Base-by-base conservation (phyloP, 2,888 invertebrate genomes). In the Malthinus flaveolus region DNA sequence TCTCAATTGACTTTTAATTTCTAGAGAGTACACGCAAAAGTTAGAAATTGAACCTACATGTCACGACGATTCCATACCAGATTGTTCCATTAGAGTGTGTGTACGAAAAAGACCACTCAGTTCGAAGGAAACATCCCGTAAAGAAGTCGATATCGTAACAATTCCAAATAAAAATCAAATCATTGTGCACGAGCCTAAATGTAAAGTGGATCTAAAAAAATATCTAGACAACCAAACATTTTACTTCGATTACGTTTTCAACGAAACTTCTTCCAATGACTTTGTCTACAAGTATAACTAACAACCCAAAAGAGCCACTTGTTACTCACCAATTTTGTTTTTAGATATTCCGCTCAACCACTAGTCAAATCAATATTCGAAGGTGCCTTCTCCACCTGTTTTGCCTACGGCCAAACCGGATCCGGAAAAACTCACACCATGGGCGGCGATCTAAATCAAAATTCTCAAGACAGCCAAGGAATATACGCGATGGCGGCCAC, bases 371-470 rank as follows among this genome's bases (percentile, higher is more conserved):
- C 96, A 55, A 93, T 99, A 75, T 99, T 99, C 81, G 97, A 99
- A 68, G 95, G 95, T 59, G 97, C 97, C 42, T 97, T 97, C 92
- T 98, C 99, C 15, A 99, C 98, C 13, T 99, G 98, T 79, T 99
- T 99, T 82, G 98, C 98, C 3, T 99, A 99, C 79, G 99, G 99
- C 51, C 99, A 99, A 81, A 99, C 98, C 1, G 99, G 98, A 44
- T 94, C 95, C 73, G 87, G 97, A 76, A 92, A 99, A 84, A 87
- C 98, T 70, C 92, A 99, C 83, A 99, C 98, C 36, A 99, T 99
- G 98, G 98, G 98, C 39, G 98, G 98, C 10, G 96, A 92, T 78
- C 97, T 91, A 76, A 91, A 88, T 82, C 95, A 91, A 57, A 95
- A 92, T 82, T 91, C 88, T 66, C 97, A 97, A 81, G 96, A 97